A percentile compares a stretch with the other conserved stretches of the same genome.
Evolutionary conservation across 2,888 invertebrate genomes (phyloP).

Genomic region (Periphyllus acericola): DNA sequence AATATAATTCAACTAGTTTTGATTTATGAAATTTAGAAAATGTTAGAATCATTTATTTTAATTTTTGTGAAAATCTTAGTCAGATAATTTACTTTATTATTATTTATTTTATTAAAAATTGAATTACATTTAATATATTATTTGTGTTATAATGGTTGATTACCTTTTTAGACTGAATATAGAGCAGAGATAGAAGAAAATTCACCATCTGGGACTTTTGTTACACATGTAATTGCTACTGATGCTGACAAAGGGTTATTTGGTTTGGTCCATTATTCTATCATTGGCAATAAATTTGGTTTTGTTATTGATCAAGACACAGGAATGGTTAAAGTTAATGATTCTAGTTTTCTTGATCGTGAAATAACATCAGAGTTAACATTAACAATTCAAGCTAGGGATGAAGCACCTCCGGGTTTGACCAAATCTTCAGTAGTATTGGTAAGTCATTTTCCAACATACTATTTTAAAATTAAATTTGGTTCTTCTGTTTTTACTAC

Average conservation of each 20-base stretch:
- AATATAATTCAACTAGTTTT: no score
- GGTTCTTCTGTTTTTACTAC: slow-evolving; percentile 16
- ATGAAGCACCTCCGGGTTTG: slow-evolving; percentile 78
- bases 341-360: slow-evolving; percentile 71
- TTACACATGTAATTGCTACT: slow-evolving; percentile 78
- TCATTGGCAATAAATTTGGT: slow-evolving; percentile 82
- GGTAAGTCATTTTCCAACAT: slow-evolving; percentile 68
- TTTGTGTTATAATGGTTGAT: slow-evolving; percentile 40
- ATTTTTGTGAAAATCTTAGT: not conserved
- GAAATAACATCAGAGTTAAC: slow-evolving; percentile 78
- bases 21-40: no score
- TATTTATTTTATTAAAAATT: not conserved
- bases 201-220: slow-evolving; percentile 77
- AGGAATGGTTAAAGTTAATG: slow-evolving; percentile 81
- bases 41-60: no score
- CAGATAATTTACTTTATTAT: not conserved
- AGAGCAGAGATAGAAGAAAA: slow-evolving; percentile 81
- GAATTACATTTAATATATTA: not conserved
- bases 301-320: slow-evolving; percentile 78
- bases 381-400: slow-evolving; percentile 82
- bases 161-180: slow-evolving; percentile 70
- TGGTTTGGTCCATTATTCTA: slow-evolving; percentile 81
- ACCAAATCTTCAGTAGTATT: slow-evolving; percentile 80
- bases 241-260: slow-evolving; percentile 84
- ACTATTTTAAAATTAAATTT: slow-evolving; percentile 27